Conservation (phyloP, 2,888 invertebrate species). For the Drosophila dives region DNA sequence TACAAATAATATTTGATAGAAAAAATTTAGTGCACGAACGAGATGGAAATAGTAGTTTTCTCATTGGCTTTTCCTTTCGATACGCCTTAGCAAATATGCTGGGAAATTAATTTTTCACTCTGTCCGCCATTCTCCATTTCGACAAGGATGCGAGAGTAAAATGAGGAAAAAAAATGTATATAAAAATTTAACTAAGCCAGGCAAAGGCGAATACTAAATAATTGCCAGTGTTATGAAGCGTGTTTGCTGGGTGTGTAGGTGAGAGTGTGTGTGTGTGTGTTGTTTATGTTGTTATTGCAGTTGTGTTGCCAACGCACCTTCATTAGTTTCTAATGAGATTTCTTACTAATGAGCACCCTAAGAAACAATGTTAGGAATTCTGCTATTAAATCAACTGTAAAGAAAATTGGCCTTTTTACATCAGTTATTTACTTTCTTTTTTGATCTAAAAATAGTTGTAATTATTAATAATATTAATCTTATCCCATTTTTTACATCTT, state of each 20-base stretch:
- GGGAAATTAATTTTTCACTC: conserved; percentile 75
- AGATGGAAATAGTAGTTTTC: conserved; percentile 67
- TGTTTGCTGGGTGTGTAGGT: conserved; percentile 18
- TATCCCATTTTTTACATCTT: neutral
- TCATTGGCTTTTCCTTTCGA: conserved; percentile 57
- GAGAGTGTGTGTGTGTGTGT: conserved; percentile 5
- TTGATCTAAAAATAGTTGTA: conserved; percentile 15
- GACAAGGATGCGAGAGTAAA: conserved; percentile 62
- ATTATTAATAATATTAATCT: neutral
- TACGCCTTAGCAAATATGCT: conserved; percentile 34
- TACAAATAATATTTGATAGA: conserved; percentile 75
- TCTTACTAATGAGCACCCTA: conserved; percentile 68
- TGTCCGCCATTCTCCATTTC: conserved; percentile 54
- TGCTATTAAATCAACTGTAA: conserved; percentile 58
- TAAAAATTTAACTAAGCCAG: conserved; percentile 53
- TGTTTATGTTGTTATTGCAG: conserved; percentile 44
- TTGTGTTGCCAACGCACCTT: conserved; percentile 58
- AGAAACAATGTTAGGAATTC: conserved; percentile 46
- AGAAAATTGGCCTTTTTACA: conserved; percentile 22
- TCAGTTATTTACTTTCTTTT: neutral
- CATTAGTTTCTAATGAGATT: conserved; percentile 79
- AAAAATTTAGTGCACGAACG: conserved; percentile 64
- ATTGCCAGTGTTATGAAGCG: conserved; percentile 38
- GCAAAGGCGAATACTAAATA: conserved; percentile 45
- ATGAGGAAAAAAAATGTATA: conserved; percentile 53